A percentile compares a stretch with the other conserved stretches of the same genome.
Evolutionary conservation across 2,113 vertebrate species (phyloP).

Genomic region (Toxotes chatareus): DNA sequence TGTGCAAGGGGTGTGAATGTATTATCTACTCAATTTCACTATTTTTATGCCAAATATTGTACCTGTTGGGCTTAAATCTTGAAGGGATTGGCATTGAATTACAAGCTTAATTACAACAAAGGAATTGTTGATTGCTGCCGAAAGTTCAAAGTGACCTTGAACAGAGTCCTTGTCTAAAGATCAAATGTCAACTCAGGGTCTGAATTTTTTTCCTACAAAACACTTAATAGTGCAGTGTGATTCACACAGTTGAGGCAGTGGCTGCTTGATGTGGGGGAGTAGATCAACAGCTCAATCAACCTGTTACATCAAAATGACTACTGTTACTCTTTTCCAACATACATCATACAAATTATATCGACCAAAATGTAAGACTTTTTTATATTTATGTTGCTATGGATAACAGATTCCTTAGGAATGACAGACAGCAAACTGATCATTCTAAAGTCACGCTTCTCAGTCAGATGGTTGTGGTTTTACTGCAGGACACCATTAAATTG

Average conservation of each 20-base stretch:
- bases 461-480: slow-evolving; percentile 46
- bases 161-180: slow-evolving; percentile 22
- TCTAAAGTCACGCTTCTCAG: slow-evolving; percentile 3
- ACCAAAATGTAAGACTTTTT: neutral
- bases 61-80: neutral
- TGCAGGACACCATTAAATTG: slow-evolving; percentile 30
- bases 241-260: slow-evolving; percentile 36
- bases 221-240: slow-evolving; percentile 19
- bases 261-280: slow-evolving; percentile 31
- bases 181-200: slow-evolving; percentile 3
- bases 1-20: slow-evolving; percentile 7
- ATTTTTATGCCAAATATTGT: slow-evolving; percentile 10
- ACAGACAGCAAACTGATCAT: neutral
- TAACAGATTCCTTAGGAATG: slow-evolving; percentile 5
- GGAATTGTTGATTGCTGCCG: neutral
- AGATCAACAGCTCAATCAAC: slow-evolving; percentile 44
- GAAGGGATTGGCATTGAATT: neutral
- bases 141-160: slow-evolving; percentile 55
- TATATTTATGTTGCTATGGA: neutral
- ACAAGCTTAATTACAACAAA: slow-evolving; percentile 14
- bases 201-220: slow-evolving; percentile 8
- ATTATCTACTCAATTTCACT: slow-evolving; percentile 11
- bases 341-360: neutral
- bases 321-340: neutral
- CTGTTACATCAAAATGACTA: slow-evolving; percentile 35